Evolutionary conservation across 2,113 vertebrate species (phyloP), one percentile per base, ranked within the genome.

Genomic region (Melanotaenia duboulayi): DNA sequence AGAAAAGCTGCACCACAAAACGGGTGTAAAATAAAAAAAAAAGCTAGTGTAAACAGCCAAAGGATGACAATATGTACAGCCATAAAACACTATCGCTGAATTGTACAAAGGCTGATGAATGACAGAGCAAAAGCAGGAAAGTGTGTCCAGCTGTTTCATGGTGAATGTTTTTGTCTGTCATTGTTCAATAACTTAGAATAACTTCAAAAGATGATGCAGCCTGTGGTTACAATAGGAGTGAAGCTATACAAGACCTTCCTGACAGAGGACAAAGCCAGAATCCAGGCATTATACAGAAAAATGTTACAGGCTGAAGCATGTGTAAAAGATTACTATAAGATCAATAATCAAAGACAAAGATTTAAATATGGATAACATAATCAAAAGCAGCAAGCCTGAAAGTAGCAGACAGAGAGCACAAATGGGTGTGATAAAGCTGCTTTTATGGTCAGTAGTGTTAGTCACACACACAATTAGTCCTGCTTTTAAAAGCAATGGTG

Each of bases 41-140:
- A 74, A 60, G 44, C 60, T 75, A 24, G 65, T 83, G 78, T 78
- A 81, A 82, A 73, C 72, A 80, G 71, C 71, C 83, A 54, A 61
- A 28, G 71, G 78, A 87, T 73, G 54, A 75, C 54, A 72, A 81
- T 66, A 81, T 56, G 50, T 73, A 72, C 62, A 55, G 16, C 59
- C 74, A 81, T 81, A 51, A 81, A 82, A 77, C 60, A 46, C n/a
- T 39, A 77, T 69, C 57, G 78, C 70, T 68, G 71, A 78, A 66
- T 50, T 49, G 74, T n/a, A 61, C 44, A 48, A 32, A 23, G 46
- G 2, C 51, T 65, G 84, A 46, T 23, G 61, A 25, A 78, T 74
- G 54, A 62, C 19, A 0, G 23, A 14, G 58, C 12, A 68, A 35
- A 72, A 60, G 58, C 66, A 56, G 24, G 50, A 56, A 10, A 32